Base-by-base conservation (phyloP, 2,888 invertebrate species). In the Drosophila incognita region DNA sequence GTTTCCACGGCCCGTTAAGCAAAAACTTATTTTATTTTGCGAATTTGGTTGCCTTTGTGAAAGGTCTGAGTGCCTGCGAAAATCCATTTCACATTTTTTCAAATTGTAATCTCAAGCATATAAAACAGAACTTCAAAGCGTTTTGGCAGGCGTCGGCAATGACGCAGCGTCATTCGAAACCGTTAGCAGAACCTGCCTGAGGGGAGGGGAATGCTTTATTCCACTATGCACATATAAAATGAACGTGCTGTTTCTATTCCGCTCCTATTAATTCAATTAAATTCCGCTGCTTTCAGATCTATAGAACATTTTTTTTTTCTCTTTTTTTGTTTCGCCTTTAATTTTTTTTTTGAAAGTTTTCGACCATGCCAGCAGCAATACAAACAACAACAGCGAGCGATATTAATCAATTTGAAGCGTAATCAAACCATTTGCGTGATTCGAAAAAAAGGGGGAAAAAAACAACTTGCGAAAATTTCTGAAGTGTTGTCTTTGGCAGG, bases 401-500 rank as follows among this genome's bases (percentile, higher is more conserved):
- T 74, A 79, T 89, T 71, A 83, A 85, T 89, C 89, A 89, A 87
- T 87, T 84, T 80, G 65, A 78, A 72, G 84, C 87, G 75, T 87
- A 87, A 84, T 87, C 85, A 85, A 85, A 74, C 65, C 85, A 80
- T 84, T 80, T 72, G 81, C 80, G 59, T 80, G 80, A 80, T 72
- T 80, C 53, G 79, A 67, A 24, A 36, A 18, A 52, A 57, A 11
- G 7, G 24, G 24, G 11, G 1, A 7, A 36, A 62, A 62, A 53
- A 66, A 54, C 68, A 72, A 82, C 74, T 75, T 62, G 81, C 54
- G 58, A 75, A 71, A 75, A 87, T 78, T 78, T 78, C 52, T 87
- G 56, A 87, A 85, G 88, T 77, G 70, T 64, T 72, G 61, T 46
- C 62, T 73, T 73, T 80, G 62, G 75, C 76, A 49, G 71, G 79